Base-by-base conservation (phyloP, 2,797 vertebrate species). In the Coregonus ussuriensis region DNA sequence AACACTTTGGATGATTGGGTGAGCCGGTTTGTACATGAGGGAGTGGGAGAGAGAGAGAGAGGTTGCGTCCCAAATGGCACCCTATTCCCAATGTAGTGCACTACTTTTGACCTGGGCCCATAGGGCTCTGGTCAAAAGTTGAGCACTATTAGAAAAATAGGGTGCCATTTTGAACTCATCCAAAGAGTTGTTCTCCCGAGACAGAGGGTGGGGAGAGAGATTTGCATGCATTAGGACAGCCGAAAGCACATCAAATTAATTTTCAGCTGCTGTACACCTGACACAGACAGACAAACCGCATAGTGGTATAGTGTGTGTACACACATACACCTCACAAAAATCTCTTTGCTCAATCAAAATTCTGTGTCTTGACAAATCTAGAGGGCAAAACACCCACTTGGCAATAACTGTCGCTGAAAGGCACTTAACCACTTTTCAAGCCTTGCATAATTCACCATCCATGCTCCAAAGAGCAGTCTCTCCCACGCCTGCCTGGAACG, bases 141-240 rank as follows among this genome's bases (percentile, higher is more conserved):
- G n/a, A n/a, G n/a, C n/a, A n/a, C n/a, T n/a, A n/a, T n/a, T n/a
- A n/a, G n/a, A n/a, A n/a, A n/a, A n/a, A n/a, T n/a, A n/a, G n/a
- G n/a, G n/a, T n/a, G n/a, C 54, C 54, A 59, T 59, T 59, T 59
- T n/a, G 21, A 11, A 3, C 59, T 21, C 21, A 13, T 21, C 6
- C 59, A 62, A 62, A 63, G 87, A 90, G 82, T 91, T 86, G 89
- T 90, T 91, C 88, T 90, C 82, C 77, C 79, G 88, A 88, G 88
- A 93, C 85, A 84, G 11, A 13, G 79, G 81, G 87, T 29, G 37
- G 37, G 3, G 56, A 35, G n/a, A n/a, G 56, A 29, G 89, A 92
- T 93, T 90, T 91, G 91, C 91, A 92, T 91, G 85, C 85, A 92
- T 92, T 92, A 91, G 79, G 83, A 82, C 81, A 84, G 84, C 78